phyloP scores from a whole-genome alignment of 1,140 invertebrate species.

The Oscheius sp. region DNA sequence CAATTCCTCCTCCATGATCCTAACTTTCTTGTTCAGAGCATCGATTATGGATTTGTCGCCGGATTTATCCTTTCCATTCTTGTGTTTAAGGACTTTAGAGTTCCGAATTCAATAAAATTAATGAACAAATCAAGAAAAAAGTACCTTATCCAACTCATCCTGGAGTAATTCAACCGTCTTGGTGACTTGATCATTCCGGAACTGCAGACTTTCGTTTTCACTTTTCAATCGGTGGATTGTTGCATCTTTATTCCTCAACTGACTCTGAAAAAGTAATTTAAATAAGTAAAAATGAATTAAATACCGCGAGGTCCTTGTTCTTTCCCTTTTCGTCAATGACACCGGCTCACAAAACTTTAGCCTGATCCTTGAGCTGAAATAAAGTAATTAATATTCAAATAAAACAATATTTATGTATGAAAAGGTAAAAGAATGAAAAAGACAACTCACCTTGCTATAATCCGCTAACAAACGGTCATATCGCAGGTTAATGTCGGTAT shows the following conservation, averaged over 20 bases:
- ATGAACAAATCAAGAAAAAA: neutral
- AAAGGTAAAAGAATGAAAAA: neutral
- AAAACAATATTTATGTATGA: neutral
- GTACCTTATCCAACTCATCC: constrained; percentile 8
- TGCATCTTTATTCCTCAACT: neutral
- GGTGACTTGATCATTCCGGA: neutral
- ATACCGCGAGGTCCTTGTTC: neutral
- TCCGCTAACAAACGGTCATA: no score
- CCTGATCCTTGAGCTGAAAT: neutral
- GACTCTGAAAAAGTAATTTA: neutral
- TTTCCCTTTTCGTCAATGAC: neutral
- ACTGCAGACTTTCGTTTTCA: neutral
- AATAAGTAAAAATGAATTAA: neutral
- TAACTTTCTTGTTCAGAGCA: neutral
- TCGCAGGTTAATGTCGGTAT: no score
- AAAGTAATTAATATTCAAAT: no score
- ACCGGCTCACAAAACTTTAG: neutral
- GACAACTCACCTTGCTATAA: no score
- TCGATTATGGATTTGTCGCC: neutral
- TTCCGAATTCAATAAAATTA: neutral
- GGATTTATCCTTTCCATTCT: neutral
- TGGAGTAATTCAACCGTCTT: neutral
- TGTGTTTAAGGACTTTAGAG: neutral
- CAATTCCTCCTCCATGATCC: neutral
- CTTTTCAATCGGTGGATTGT: neutral